These are phyloP conservation scores for Caprella mutica DNA, from an alignment of 2,888 invertebrate genomes.

Conservation along the genomic window DNA sequence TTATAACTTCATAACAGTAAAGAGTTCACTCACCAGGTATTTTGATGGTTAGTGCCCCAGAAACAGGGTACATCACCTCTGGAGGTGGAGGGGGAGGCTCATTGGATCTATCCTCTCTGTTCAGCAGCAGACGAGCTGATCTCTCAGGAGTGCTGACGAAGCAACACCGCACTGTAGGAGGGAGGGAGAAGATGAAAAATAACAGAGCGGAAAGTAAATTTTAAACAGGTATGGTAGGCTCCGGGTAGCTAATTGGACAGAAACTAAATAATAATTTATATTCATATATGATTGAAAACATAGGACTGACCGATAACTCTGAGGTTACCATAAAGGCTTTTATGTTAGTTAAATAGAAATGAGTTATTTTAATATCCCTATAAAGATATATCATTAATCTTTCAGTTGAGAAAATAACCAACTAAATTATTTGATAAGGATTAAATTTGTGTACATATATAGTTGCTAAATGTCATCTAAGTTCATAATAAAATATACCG, in stretches of 20 bases:
- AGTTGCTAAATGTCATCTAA: too few species aligned
- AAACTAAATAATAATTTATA: too few species aligned
- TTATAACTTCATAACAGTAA: too few species aligned
- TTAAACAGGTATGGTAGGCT: not conserved
- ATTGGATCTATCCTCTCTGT: conserved; percentile 38
- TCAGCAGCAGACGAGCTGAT: conserved; percentile 42
- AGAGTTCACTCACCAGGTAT: conserved; percentile 8
- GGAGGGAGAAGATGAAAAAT: conserved; percentile 11
- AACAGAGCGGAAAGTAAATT: not conserved
- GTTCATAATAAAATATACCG: too few species aligned
- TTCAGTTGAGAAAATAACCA: too few species aligned
- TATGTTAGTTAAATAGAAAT: too few species aligned
- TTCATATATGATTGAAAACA: too few species aligned
- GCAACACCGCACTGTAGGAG: conserved; percentile 58
- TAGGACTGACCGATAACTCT: not conserved
- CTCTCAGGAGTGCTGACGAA: conserved; percentile 69
- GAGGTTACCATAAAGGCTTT: not conserved
- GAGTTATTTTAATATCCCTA: too few species aligned
- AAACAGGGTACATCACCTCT: conserved; percentile 54
- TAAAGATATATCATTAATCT: too few species aligned
- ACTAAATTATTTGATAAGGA: too few species aligned
- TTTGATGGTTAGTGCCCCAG: conserved; percentile 17
- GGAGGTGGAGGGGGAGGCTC: conserved; percentile 46
- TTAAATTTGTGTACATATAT: too few species aligned
- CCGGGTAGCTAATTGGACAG: too few species aligned